Evolutionary conservation across 2,113 vertebrate species (phyloP), one percentile per base, ranked within the genome.

Genomic region (Accipiter virgatus): DNA sequence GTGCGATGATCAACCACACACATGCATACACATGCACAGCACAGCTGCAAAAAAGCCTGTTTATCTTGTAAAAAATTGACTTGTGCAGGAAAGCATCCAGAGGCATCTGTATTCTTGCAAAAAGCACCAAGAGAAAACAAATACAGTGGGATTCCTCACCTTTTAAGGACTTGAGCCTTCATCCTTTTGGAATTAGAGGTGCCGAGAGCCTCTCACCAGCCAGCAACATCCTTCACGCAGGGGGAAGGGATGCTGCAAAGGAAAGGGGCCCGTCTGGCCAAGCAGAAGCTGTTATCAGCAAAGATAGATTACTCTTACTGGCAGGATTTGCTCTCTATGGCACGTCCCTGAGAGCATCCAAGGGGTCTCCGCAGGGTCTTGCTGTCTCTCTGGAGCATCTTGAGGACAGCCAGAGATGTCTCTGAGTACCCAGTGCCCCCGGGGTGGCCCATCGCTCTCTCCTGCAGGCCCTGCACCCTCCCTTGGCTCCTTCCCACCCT

Each of bases 91-190:
- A 81, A 77, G 71, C 86, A 32, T 90, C 82, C 95, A 93, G 68
- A 92, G 80, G 75, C 86, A 2, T 86, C 63, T 32, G 10, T 93
- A 77, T 93, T 90, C 71, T 32, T 86, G 88, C 66, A 92, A 87
- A 95, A 97, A 92, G 74, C 48, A 40, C 53, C 25, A 3, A 72
- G 67, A 75, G 71, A 86, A 82, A 88, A 66, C 88, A 73, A 90
- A 86, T 80, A 52, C 66, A 45, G 27, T 14, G 63, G 86, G 71
- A 95, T 96, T 96, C 95, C 88, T 93, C 94, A 88, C 95, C 96
- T 96, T 97, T 90, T 93, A 97, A 92, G 95, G 94, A 82, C 94
- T 95, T 70, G 31, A 83, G 79, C 86, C 67, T 56, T 68, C 63
- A 82, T 86, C 25, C 48, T 88, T 45, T 36, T 83, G 91, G 86